Percentiles rank a stretch among this genome's conserved stretches.
phyloP scores from a whole-genome alignment of 1,140 invertebrate species.

The Tetramorium simillimum region DNA sequence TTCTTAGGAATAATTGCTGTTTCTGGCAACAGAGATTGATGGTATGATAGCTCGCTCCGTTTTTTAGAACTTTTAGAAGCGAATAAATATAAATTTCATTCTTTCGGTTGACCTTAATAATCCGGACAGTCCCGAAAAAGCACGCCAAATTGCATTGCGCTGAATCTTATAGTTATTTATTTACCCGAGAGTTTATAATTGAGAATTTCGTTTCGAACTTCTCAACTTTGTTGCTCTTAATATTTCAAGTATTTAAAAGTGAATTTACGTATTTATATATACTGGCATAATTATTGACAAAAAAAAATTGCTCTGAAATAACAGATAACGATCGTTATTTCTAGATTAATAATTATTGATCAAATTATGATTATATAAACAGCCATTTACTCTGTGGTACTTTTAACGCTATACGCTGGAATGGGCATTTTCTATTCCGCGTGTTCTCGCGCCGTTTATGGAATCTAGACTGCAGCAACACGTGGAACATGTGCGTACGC shows the following conservation, averaged over 20 bases:
- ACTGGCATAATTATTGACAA: background rate
- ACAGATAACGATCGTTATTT: background rate
- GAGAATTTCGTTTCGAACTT: background rate
- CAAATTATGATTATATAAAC: background rate
- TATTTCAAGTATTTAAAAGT: background rate
- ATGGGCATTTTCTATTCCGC: background rate
- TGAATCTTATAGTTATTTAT: background rate
- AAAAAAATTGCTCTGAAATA: background rate
- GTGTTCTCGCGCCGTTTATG: constrained; percentile 5
- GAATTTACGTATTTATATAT: background rate
- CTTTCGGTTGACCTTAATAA: too few relatives aligned
- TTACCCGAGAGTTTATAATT: background rate
- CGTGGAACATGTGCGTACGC: constrained; percentile 1
- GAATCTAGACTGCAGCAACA: constrained; percentile 8
- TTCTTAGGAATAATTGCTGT: background rate
- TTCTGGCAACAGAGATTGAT: background rate
- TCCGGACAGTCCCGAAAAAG: background rate
- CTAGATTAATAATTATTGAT: background rate
- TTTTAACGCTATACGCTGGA: background rate
- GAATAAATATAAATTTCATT: background rate
- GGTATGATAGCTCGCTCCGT: constrained; percentile 1
- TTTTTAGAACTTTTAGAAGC: background rate
- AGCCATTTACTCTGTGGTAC: background rate
- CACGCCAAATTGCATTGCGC: background rate
- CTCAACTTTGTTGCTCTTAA: background rate